Percentiles rank a stretch among this genome's conserved stretches.
These are phyloP conservation scores for Philopedon plagiatum DNA, from an alignment of 2,888 invertebrate genomes.

Conservation along the genomic window DNA sequence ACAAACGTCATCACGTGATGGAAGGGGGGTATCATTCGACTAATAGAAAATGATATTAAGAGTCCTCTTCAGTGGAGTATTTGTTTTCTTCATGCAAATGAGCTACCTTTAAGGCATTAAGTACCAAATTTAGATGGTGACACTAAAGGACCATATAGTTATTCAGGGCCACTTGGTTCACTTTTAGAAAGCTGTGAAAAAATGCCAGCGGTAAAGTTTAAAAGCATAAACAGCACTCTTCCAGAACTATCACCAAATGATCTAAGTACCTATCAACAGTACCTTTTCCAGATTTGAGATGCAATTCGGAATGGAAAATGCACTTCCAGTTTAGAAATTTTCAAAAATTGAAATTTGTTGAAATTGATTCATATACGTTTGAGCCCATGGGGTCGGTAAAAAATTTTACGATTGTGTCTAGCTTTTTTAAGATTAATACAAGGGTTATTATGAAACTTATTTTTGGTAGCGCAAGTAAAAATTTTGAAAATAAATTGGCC, in stretches of 20 bases:
- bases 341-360: no score
- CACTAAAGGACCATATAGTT: constrained; percentile 36
- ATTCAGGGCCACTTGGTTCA: no score
- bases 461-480: no score
- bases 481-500: no score
- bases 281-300: background rate
- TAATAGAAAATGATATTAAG: constrained; percentile 48
- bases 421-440: no score
- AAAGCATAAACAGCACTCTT: background rate
- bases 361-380: no score
- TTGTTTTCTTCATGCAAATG: constrained; percentile 39
- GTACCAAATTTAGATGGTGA: constrained; percentile 37
- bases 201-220: no score
- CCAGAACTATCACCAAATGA: background rate
- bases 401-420: no score
- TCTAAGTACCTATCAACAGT: constrained; percentile 5
- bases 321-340: background rate
- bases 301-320: background rate
- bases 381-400: no score
- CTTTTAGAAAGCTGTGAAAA: no score
- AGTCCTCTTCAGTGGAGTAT: constrained; percentile 55
- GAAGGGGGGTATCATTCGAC: constrained; percentile 49
- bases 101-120: constrained; percentile 38
- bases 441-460: no score
- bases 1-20: constrained; percentile 55